Conservation (phyloP, 2,888 invertebrate genomes). For the Conistra vaccinii region DNA sequence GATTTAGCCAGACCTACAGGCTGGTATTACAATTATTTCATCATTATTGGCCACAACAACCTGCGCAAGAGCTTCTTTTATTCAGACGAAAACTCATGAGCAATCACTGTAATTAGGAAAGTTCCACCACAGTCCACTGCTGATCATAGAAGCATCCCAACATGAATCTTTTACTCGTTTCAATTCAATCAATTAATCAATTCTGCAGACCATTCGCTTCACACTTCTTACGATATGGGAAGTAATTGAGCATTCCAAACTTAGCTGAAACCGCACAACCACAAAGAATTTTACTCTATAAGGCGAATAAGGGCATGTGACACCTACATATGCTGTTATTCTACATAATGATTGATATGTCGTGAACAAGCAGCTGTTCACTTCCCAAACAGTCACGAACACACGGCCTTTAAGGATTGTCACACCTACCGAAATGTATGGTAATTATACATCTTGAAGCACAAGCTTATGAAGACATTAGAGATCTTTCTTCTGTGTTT, state of each 20-base stretch:
- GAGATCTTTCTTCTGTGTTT: neutral
- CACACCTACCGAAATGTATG: conserved; percentile 29
- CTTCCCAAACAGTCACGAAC: conserved; percentile 67
- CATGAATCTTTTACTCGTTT: neutral
- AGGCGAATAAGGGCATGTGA: conserved; percentile 62
- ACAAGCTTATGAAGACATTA: conserved; percentile 7
- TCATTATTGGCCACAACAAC: neutral
- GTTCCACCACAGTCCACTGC: neutral
- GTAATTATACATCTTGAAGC: conserved; percentile 37
- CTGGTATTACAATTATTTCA: neutral
- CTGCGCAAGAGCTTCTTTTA: neutral
- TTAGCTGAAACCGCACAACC: conserved; percentile 29
- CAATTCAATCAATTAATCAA: neutral
- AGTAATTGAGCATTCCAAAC: conserved; percentile 34
- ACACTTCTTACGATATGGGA: conserved; percentile 5
- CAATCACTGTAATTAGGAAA: neutral
- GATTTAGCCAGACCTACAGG: neutral
- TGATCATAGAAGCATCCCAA: neutral
- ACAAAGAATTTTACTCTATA: conserved; percentile 55
- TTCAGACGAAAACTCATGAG: neutral
- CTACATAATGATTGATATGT: conserved; percentile 65
- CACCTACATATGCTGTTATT: conserved; percentile 34
- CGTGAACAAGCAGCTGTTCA: conserved; percentile 55
- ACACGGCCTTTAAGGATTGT: conserved; percentile 62
- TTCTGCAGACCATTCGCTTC: conserved; percentile 7